A percentile compares a stretch with the other conserved stretches of the same genome.
Evolutionary conservation across 2,113 vertebrate genomes (phyloP).

Genomic region (Antechinus flavipes): DNA sequence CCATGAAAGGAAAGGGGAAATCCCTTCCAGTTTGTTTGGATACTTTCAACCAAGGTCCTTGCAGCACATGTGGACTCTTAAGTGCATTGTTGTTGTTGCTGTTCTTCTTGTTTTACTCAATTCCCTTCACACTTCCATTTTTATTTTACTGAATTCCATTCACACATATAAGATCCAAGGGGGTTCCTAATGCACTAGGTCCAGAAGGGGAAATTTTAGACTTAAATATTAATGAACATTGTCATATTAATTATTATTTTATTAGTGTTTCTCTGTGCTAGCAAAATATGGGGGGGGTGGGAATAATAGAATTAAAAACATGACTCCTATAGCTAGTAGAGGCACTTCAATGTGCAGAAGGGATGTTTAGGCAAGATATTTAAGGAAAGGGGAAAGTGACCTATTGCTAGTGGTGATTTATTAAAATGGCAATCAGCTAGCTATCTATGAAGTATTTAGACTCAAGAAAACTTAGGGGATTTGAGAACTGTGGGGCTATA

Average conservation of each 20-base stretch:
- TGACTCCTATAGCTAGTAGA: background rate
- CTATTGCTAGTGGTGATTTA: background rate
- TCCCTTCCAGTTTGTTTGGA: background rate
- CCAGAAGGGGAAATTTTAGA: constrained; percentile 5
- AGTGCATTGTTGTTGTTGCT: background rate
- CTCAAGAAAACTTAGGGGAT: background rate
- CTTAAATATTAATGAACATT: constrained; percentile 8
- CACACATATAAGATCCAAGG: background rate
- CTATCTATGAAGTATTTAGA: background rate
- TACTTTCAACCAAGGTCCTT: background rate
- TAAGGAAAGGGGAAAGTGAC: background rate
- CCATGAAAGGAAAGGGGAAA: background rate
- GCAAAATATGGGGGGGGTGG: background rate
- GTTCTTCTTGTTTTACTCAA: background rate
- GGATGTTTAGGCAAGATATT: background rate
- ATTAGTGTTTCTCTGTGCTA: background rate
- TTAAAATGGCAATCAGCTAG: background rate
- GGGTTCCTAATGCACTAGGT: background rate
- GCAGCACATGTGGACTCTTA: background rate
- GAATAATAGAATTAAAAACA: background rate
- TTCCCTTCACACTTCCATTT: background rate
- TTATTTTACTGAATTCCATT: background rate
- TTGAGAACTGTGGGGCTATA: background rate
- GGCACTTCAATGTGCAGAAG: background rate
- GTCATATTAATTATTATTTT: background rate